Conservation (phyloP, 1,140 invertebrate species). For the Drosophila sp. region DNA sequence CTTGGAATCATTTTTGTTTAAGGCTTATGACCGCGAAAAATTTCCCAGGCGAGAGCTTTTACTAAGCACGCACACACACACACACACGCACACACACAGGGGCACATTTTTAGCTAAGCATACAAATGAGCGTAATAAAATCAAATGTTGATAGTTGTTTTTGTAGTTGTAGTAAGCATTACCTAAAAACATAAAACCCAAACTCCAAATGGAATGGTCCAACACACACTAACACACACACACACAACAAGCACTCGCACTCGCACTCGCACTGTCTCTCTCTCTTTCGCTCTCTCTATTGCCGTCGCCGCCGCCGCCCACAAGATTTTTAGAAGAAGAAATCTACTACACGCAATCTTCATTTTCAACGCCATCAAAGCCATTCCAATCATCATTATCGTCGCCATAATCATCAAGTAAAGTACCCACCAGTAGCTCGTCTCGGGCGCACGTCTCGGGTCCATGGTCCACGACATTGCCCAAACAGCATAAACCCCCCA, state of each 20-base stretch:
- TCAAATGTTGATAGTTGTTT: slow-evolving; percentile 75
- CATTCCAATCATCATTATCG: slow-evolving; percentile 83
- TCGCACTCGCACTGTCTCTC: slow-evolving; percentile 2
- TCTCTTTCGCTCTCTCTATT: too few species aligned
- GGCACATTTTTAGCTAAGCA: slow-evolving; percentile 39
- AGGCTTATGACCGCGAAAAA: slow-evolving; percentile 41
- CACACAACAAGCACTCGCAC: background rate
- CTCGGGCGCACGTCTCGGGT: slow-evolving; percentile 42
- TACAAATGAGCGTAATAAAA: slow-evolving; percentile 79
- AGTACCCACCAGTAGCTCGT: slow-evolving; percentile 82
- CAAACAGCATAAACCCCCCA: background rate
- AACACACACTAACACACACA: slow-evolving; percentile 16
- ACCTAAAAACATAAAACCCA: slow-evolving; percentile 50
- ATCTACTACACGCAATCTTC: slow-evolving; percentile 83
- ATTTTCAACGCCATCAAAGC: slow-evolving; percentile 83
- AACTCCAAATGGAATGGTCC: slow-evolving; percentile 10
- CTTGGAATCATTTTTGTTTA: slow-evolving; percentile 39
- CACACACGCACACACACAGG: slow-evolving; percentile 6
- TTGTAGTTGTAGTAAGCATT: slow-evolving; percentile 60
- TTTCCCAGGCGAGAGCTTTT: slow-evolving; percentile 31
- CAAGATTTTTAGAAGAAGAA: slow-evolving; percentile 29
- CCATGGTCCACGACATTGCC: background rate
- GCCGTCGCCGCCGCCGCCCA: background rate
- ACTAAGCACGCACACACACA: background rate
- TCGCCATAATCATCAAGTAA: slow-evolving; percentile 83